Base-by-base conservation (phyloP, 2,888 invertebrate genomes). In the Hydropsyche betteni region DNA sequence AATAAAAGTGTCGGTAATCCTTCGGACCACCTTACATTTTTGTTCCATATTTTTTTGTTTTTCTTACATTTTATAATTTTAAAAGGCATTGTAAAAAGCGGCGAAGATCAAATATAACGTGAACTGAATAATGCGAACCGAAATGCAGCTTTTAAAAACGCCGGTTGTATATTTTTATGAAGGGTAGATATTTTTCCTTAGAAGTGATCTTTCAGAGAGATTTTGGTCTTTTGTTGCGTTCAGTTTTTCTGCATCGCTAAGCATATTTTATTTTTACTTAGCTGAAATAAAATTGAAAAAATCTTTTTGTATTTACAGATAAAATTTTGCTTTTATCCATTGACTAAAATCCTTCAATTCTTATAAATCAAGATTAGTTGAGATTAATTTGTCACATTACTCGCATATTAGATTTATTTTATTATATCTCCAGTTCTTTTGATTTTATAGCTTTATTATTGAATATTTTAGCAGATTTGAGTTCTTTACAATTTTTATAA, bases 1-100 rank as follows among this genome's bases (percentile, higher is more conserved):
- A 64, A 64, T 64, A 64, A 64, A 64, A 64, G 12, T 64, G 64
- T 64, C 34, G 34, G 64, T 64, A 12, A 58, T 58, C 58, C 58
- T 34, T 36, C 10, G 12, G 64, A 64, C 34, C 33, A n/a, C 36
- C 10, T 64, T 34, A n/a, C 5, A 36, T 64, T 64, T 36, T 24
- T n/a, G 64, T 44, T 44, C 44, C 44, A 36, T 64, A 34, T n/a
- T 64, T 58, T 58, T 64, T 64, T 64, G 1, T 64, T 3, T 64
- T 44, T 44, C 34, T 64, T 36, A 12, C 36, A 36, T 64, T 64
- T 64, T 64, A 64, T 64, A 64, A 64, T 64, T 64, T 64, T 64
- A 64, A 58, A 64, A 64, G 64, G 64, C n/a, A 64, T 64, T 64
- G 34, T 64, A 64, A 64, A 58, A 64, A 64, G 64, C 64, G 64